These are phyloP conservation scores for Vidua macroura DNA, from an alignment of 2,113 vertebrate species.

Conservation along the genomic window DNA sequence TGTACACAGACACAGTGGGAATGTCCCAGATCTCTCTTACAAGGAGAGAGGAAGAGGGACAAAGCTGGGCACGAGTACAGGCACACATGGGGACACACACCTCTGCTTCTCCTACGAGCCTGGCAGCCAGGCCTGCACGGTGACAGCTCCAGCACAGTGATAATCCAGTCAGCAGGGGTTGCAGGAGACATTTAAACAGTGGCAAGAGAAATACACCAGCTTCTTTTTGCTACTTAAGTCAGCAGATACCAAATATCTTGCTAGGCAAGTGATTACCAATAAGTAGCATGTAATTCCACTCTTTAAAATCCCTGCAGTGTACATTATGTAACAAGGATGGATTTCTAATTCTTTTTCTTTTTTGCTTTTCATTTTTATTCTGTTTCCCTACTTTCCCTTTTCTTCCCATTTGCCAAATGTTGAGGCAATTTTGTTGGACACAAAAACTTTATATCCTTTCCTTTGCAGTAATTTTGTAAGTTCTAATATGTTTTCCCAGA, in stretches of 20 bases:
- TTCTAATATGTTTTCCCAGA: background rate
- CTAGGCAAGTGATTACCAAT: conserved; percentile 21
- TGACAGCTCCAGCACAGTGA: background rate
- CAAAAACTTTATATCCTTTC: background rate
- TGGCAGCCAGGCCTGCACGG: background rate
- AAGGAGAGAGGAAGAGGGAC: background rate
- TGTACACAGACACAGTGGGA: background rate
- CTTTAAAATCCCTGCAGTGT: background rate
- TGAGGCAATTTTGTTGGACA: background rate
- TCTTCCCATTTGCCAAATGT: background rate
- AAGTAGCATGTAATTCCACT: conserved; percentile 29
- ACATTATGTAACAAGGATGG: background rate
- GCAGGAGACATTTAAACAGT: background rate
- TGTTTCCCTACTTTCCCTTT: background rate
- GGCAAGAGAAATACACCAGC: background rate
- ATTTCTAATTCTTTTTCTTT: background rate
- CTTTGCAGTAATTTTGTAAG: background rate
- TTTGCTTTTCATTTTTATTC: background rate
- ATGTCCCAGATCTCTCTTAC: background rate
- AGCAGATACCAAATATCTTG: conserved; percentile 17
- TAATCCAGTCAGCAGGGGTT: conserved; percentile 42
- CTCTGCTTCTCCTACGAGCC: background rate
- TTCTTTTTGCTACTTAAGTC: background rate
- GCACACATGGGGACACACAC: background rate
- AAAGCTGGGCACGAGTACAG: background rate